Evolutionary conservation across 2,888 invertebrate species (phyloP), one percentile per base, ranked within the genome.

Genomic region (Blera fallax): DNA sequence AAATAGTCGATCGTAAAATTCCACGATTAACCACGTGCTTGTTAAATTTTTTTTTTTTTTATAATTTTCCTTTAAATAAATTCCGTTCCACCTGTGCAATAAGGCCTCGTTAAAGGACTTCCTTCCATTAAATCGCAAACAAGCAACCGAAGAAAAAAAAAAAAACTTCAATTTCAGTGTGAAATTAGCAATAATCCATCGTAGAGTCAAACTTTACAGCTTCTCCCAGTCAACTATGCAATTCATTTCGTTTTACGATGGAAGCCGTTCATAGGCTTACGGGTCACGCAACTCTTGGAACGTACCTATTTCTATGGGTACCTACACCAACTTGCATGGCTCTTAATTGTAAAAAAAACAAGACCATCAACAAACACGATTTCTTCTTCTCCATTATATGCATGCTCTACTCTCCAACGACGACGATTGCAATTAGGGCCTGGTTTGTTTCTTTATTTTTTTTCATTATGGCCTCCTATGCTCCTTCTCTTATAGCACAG

Each of bases 41-140:
- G 54, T 79, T 73, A 79, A 79, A 58, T 52, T 73, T 65, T 80
- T 58, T 43, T 14, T 34, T 58, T 24, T 18, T 14, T 21, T 32
- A 11, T 43, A 18, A 32, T 64, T 64, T 40, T 52, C 43, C 14
- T 69, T 69, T 54, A 14, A 64, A n/a, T 67, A 60, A 52, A 40
- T n/a, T 40, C 60, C 60, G 1, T 56, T 73, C 60, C 45, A 69
- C 69, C 34, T 32, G 18, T 54, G 32, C 54, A 84, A 79, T 76
- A 58, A 79, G 58, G 56, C 21, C 84, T 84, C 70, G 84, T 84
- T 79, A 84, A 80, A 84, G 84, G 84, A 84, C 84, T 80, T 84
- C 84, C 84, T 60, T 52, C 54, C 54, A 78, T 83, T 78, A 84
- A 79, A 29, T 45, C 69, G 34, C n/a, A 67, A 76, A 24, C 7